phyloP scores from a whole-genome alignment of 2,888 invertebrate genomes.

The Aporophyla nigra region DNA sequence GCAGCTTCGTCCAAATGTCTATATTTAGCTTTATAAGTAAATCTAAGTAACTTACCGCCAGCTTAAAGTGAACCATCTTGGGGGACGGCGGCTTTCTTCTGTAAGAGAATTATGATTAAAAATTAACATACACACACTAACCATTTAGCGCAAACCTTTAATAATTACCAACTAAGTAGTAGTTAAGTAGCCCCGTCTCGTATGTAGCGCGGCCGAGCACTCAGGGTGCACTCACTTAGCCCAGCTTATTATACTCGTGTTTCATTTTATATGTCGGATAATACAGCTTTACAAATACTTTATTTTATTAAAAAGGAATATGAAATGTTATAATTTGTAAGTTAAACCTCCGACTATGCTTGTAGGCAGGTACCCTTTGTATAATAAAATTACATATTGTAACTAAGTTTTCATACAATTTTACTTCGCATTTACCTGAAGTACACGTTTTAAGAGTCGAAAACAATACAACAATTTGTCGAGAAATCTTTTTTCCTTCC shows the following conservation, averaged over 20 bases:
- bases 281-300: conserved; percentile 22
- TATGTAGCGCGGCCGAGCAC: background rate
- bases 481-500: background rate
- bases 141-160: conserved; percentile 17
- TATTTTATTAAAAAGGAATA: conserved; percentile 29
- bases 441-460: background rate
- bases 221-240: conserved; percentile 5
- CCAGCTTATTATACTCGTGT: conserved; percentile 15
- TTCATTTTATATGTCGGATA: conserved; percentile 23
- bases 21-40: background rate
- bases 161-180: conserved; percentile 42
- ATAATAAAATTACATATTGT: background rate
- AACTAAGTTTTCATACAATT: conserved; percentile 1
- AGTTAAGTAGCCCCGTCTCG: conserved; percentile 23
- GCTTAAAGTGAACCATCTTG: conserved; percentile 74
- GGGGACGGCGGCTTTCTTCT: conserved; percentile 68
- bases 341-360: background rate
- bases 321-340: conserved; percentile 7
- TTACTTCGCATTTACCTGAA: background rate
- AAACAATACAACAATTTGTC: background rate
- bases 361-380: no score
- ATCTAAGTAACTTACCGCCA: conserved; percentile 71
- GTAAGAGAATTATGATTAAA: conserved; percentile 53
- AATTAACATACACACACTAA: conserved; percentile 16
- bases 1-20: background rate